Conservation (phyloP, 1,140 invertebrate species). For the Pararge aegeria region DNA sequence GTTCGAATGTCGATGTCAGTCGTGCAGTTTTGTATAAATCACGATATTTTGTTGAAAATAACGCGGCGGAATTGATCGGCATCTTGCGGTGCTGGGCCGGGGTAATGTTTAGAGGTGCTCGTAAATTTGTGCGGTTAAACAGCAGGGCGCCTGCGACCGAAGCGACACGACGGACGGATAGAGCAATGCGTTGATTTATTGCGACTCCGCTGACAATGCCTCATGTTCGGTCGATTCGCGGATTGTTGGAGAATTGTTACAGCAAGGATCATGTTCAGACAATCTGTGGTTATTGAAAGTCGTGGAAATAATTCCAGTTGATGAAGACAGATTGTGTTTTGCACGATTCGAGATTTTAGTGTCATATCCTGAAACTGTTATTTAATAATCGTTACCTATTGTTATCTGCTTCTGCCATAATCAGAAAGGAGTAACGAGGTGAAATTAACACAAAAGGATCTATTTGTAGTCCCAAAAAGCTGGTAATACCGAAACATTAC, state of each 20-base stretch:
- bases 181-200: constrained; percentile 67
- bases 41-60: constrained; percentile 76
- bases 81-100: constrained; percentile 50
- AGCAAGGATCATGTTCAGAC: constrained; percentile 19
- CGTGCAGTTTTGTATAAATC: constrained; percentile 66
- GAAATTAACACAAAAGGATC: no score
- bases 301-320: not conserved
- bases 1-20: constrained; percentile 14
- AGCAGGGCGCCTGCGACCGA: constrained; percentile 61
- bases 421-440: no score
- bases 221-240: constrained; percentile 43
- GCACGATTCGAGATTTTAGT: no score
- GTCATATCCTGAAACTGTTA: no score
- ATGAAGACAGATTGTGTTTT: no score
- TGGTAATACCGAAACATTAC: no score
- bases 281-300: constrained; percentile 2
- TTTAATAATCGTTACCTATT: no score
- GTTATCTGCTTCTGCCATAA: no score
- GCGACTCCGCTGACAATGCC: constrained; percentile 45
- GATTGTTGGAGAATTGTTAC: constrained; percentile 26
- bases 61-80: constrained; percentile 62
- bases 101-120: constrained; percentile 61
- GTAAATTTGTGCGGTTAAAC: constrained; percentile 75
- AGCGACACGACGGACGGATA: constrained; percentile 68
- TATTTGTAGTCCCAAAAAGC: no score